phyloP scores from a whole-genome alignment of 2,113 vertebrate species.

The Brachionichthys hirsutus region DNA sequence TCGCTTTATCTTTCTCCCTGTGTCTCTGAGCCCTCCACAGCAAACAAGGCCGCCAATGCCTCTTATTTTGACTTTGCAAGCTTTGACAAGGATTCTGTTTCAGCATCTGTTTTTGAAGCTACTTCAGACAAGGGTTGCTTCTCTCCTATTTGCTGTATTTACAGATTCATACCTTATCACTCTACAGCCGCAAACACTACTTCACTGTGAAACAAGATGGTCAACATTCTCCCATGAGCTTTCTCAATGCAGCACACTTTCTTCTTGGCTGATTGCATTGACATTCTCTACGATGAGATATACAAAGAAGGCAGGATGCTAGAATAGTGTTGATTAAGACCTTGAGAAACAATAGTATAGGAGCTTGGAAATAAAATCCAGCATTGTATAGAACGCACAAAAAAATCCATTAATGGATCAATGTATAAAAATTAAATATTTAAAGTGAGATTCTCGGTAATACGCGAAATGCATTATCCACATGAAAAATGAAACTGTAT shows the following conservation, averaged over 20 bases:
- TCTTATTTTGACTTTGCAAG: conserved; percentile 14
- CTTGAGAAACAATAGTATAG: conserved; percentile 6
- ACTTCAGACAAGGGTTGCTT: conserved; percentile 33
- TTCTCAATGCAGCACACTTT: conserved; percentile 34
- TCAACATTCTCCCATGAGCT: conserved; percentile 32
- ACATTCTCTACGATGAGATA: conserved; percentile 13
- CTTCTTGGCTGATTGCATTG: conserved; percentile 22
- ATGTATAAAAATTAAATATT: too few relatives aligned
- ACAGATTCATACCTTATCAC: background rate
- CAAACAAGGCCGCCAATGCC: conserved; percentile 33
- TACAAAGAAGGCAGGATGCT: conserved; percentile 37
- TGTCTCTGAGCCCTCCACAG: background rate
- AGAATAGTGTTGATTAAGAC: conserved; percentile 11
- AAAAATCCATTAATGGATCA: too few relatives aligned
- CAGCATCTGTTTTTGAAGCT: conserved; percentile 47
- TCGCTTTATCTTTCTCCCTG: background rate
- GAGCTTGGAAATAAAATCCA: background rate
- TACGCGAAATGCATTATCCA: too few relatives aligned
- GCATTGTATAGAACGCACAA: background rate
- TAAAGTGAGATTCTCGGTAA: too few relatives aligned
- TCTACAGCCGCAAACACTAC: background rate
- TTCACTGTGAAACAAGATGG: conserved; percentile 32
- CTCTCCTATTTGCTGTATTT: conserved; percentile 26
- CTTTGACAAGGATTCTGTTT: conserved; percentile 29
- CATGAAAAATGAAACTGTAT: background rate